Percentiles rank a stretch among this genome's conserved stretches.
These are phyloP conservation scores for Cenopis cana DNA, from an alignment of 2,888 invertebrate species.

Conservation along the genomic window DNA sequence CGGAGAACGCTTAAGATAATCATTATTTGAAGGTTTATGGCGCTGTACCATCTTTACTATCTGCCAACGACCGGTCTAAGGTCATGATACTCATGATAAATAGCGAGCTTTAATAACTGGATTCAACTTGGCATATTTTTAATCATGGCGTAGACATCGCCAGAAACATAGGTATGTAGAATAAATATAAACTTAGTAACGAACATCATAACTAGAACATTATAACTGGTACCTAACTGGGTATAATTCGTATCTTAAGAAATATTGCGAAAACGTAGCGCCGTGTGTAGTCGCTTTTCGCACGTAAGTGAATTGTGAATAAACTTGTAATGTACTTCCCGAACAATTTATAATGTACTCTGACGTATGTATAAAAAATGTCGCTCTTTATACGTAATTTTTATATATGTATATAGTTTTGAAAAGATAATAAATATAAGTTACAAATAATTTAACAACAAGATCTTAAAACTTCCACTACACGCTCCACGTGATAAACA, in stretches of 20 bases:
- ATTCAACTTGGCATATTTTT: constrained; percentile 1
- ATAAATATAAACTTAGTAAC: background rate
- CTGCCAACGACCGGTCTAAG: constrained; percentile 35
- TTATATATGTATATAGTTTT: no score
- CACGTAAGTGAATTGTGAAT: constrained; percentile 21
- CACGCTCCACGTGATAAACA: no score
- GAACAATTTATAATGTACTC: background rate
- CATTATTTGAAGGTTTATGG: constrained; percentile 54
- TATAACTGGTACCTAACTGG: no score
- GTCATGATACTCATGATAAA: constrained; percentile 27
- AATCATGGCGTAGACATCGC: constrained; percentile 15
- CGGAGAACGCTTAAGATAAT: constrained; percentile 47
- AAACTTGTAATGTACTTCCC: background rate
- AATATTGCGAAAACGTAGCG: background rate
- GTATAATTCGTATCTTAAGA: constrained; percentile 27
- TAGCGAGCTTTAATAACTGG: constrained; percentile 23
- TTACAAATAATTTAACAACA: constrained; percentile 15
- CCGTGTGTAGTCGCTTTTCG: constrained; percentile 14
- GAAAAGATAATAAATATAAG: no score
- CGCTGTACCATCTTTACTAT: constrained; percentile 40
- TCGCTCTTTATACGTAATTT: no score
- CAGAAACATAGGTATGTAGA: background rate
- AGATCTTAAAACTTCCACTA: background rate
- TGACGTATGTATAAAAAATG: no score
- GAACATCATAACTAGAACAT: no score